A percentile compares a stretch with the other conserved stretches of the same genome.
Evolutionary conservation across 2,888 invertebrate genomes (phyloP).

Genomic region (Macroteleia sp.): DNA sequence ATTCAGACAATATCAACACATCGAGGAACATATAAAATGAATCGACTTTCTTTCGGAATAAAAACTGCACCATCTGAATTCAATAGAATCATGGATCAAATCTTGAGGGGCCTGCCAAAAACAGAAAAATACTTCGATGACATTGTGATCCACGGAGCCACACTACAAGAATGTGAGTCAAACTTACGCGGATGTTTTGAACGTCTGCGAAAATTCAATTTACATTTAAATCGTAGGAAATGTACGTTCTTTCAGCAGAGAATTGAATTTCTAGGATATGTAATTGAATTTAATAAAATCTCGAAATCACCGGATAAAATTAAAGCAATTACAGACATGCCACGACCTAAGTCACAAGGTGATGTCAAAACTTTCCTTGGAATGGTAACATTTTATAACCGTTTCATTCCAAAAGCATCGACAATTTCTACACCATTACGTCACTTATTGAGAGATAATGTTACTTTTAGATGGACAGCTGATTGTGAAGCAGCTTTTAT

Average conservation of each 20-base stretch:
- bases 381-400: constrained; percentile 62
- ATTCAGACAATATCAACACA: constrained; percentile 50
- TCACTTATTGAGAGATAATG: constrained; percentile 11
- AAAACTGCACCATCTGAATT: constrained; percentile 44
- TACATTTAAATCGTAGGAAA: too few relatives aligned
- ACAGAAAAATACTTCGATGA: constrained; percentile 15
- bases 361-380: constrained; percentile 60
- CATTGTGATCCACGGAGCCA: too few relatives aligned
- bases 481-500: constrained; percentile 30
- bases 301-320: too few relatives aligned
- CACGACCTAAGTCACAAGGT: not conserved
- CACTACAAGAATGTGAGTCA: too few relatives aligned
- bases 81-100: constrained; percentile 33
- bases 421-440: constrained; percentile 23
- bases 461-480: constrained; percentile 64
- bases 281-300: too few relatives aligned
- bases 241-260: too few relatives aligned
- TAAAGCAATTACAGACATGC: not conserved
- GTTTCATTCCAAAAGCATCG: constrained; percentile 29
- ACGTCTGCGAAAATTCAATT: too few relatives aligned
- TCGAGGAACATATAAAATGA: constrained; percentile 34
- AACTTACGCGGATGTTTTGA: too few relatives aligned
- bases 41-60: constrained; percentile 37
- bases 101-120: constrained; percentile 17
- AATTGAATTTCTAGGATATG: too few relatives aligned